These are phyloP conservation scores for Microplitis demolitor DNA, from an alignment of 1,140 invertebrate species.

Conservation along the genomic window DNA sequence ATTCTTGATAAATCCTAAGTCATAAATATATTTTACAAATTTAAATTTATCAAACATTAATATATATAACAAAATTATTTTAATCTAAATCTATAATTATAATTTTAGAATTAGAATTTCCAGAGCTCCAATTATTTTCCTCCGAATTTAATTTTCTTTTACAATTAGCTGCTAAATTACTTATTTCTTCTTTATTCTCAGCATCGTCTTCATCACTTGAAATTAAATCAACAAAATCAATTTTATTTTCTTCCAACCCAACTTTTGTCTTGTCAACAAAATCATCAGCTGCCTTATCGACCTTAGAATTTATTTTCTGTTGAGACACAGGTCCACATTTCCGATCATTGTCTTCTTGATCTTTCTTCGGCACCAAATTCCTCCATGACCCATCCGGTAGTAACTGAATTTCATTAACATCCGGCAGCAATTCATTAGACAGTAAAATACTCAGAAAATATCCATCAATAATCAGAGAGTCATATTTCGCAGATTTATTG, in stretches of 20 bases:
- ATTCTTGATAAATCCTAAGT: too few species aligned
- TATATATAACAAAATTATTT: constrained; percentile 3
- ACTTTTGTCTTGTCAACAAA: constrained; percentile 25
- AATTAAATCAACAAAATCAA: constrained; percentile 58
- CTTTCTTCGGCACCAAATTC: constrained; percentile 69
- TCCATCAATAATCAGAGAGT: constrained; percentile 90
- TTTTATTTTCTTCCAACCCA: constrained; percentile 52
- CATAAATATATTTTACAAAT: not conserved
- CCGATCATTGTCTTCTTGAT: constrained; percentile 58
- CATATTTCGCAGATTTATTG: constrained; percentile 87
- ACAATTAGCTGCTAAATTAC: constrained; percentile 34
- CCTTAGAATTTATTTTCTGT: too few species aligned
- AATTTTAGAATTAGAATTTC: constrained; percentile 55
- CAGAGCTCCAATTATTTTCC: constrained; percentile 53
- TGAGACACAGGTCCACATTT: too few species aligned
- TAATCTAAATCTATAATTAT: constrained; percentile 60
- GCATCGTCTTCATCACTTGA: constrained; percentile 58
- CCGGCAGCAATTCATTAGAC: constrained; percentile 68
- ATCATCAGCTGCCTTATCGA: constrained; percentile 33
- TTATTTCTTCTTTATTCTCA: constrained; percentile 49
- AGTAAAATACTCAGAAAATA: constrained; percentile 84
- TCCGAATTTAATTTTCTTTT: constrained; percentile 50
- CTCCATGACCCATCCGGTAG: constrained; percentile 89
- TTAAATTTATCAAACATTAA: not conserved
- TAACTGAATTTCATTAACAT: constrained; percentile 84